Percentiles rank a stretch among this genome's conserved stretches.
These are phyloP conservation scores for Podarcis cretensis DNA, from an alignment of 2,113 vertebrate species.

Conservation along the genomic window DNA sequence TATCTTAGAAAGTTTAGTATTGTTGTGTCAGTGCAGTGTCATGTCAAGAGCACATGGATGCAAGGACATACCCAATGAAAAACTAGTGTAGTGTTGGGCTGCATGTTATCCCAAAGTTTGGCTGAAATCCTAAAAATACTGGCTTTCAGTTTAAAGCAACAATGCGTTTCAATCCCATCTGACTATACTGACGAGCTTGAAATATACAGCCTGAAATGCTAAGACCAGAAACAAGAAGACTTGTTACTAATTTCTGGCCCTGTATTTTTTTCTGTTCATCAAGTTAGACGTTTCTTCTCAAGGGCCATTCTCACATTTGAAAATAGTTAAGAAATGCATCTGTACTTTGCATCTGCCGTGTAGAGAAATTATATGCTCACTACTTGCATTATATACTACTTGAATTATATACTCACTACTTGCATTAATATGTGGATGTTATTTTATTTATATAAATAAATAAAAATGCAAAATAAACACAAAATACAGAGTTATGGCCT, in stretches of 20 bases:
- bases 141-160: background rate
- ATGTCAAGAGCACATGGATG: background rate
- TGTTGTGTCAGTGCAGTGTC: background rate
- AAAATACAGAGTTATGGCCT: background rate
- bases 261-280: background rate
- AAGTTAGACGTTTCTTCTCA: background rate
- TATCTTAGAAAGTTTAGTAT: background rate
- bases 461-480: too few species aligned
- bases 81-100: too few species aligned
- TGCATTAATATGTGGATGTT: background rate
- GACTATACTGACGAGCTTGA: background rate
- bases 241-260: background rate
- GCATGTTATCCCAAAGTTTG: background rate
- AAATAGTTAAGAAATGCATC: background rate
- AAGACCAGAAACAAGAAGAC: background rate
- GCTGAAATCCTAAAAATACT: background rate
- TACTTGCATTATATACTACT: background rate
- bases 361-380: background rate
- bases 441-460: too few species aligned
- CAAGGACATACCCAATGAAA: background rate
- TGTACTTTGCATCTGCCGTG: background rate
- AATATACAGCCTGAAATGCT: background rate
- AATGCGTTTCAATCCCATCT: background rate
- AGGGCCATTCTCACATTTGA: background rate
- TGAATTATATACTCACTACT: background rate